Evolutionary conservation across 2,797 vertebrate genomes (phyloP), one percentile per base, ranked within the genome.

Genomic region (Clarias pachynema): DNA sequence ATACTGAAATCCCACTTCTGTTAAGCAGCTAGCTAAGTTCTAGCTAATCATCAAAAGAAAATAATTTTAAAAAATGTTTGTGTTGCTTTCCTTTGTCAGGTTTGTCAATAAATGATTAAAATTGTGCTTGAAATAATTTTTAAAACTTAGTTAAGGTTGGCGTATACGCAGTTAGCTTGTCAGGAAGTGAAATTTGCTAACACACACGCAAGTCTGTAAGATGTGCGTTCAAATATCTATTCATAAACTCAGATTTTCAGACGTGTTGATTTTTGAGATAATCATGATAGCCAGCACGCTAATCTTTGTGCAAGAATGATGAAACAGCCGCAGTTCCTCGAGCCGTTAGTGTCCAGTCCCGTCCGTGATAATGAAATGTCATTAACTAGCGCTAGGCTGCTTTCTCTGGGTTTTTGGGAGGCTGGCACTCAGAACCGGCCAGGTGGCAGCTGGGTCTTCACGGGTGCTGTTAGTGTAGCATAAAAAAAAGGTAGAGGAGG

Each of bases 391-490:
- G 69, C 85, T 89, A 73, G 81, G 70, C 87, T 83, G 85, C 82
- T 84, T 86, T 80, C 68, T 79, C 73, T 85, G 83, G 87, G 81
- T 84, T 84, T 89, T 82, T 80, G 16, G 16, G 34, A 62, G 79
- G 53, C 85, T 90, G 90, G 90, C 89, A 87, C 84, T 72, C n/a
- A 69, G 29, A 86, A 65, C 24, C 72, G 81, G 82, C 87, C 90
- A 91, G 90, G 90, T 91, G 90, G 88, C 83, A 73, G 74, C 87
- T 77, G 72, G 86, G 83, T 85, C 89, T 84, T 86, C 85, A 87
- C 79, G 86, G 86, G 82, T 74, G 80, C 78, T 79, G 75, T 86
- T 85, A 89, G 87, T 68, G 78, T 80, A 88, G 87, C 85, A 85
- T 89, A 74, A 82, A 84, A 74, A 82, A 84, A 84, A 79, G 62